phyloP scores from a whole-genome alignment of 1,140 invertebrate genomes.

The Calliphora vicina region DNA sequence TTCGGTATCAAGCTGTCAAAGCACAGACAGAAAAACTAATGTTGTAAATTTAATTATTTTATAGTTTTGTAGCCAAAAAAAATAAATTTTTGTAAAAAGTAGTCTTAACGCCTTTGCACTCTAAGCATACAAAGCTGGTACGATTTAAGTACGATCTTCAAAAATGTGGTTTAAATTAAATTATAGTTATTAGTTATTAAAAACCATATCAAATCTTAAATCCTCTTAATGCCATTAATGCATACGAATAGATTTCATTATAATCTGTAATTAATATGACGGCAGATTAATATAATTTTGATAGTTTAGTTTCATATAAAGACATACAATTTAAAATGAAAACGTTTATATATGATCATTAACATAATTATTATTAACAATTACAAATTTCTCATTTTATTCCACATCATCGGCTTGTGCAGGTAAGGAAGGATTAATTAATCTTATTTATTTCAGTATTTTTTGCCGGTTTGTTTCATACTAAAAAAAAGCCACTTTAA shows the following conservation, averaged over 20 bases:
- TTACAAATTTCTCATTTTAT: not conserved
- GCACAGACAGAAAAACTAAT: no score
- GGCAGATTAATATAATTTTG: not conserved
- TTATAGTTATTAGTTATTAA: no score
- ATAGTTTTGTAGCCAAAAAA: no score
- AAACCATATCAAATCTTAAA: not conserved
- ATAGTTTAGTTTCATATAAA: not conserved
- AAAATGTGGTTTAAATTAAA: no score
- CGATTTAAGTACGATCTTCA: no score
- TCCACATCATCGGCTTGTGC: not conserved
- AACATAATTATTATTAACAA: not conserved
- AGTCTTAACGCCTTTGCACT: no score
- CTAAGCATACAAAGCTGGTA: no score
- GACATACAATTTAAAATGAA: not conserved
- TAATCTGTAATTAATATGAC: not conserved
- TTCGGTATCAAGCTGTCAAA: no score
- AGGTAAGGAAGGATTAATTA: not conserved
- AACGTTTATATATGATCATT: not conserved
- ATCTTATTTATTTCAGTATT: not conserved
- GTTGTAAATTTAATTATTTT: no score
- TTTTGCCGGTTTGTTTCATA: no score
- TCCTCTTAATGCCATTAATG: not conserved
- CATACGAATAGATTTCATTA: not conserved
- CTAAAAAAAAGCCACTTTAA: not conserved
- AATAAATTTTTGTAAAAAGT: no score